Conservation (phyloP, 2,888 invertebrate genomes). For the Drosophila yooni region DNA sequence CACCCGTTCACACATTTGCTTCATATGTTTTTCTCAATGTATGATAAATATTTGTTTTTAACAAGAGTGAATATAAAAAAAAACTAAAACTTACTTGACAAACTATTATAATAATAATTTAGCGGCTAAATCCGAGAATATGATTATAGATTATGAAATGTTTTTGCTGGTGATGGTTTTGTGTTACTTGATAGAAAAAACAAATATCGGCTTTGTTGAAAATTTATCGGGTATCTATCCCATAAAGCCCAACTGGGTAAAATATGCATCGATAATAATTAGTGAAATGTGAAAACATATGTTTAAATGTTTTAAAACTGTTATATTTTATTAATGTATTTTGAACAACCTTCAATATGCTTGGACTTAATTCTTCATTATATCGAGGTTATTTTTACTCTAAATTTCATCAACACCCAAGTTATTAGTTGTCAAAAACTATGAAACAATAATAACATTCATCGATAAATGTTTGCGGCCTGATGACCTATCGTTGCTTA, state of each 20-base stretch:
- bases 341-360: neutral
- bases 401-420: neutral
- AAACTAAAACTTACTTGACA: constrained; percentile 42
- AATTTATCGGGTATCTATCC: constrained; percentile 11
- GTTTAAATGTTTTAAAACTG: neutral
- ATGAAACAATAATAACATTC: neutral
- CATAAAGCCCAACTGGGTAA: constrained; percentile 13
- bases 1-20: constrained; percentile 10
- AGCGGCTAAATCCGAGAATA: constrained; percentile 15
- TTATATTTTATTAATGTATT: neutral
- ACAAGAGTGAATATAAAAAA: constrained; percentile 17
- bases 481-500: constrained; percentile 4
- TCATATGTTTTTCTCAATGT: constrained; percentile 12
- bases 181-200: constrained; percentile 21
- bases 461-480: constrained; percentile 14
- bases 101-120: constrained; percentile 17
- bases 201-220: neutral
- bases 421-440: neutral
- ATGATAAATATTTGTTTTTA: constrained; percentile 6
- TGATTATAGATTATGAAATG: constrained; percentile 8
- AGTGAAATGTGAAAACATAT: neutral
- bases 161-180: constrained; percentile 20
- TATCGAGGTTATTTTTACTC: neutral
- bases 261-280: constrained; percentile 28
- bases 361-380: neutral